Evolutionary conservation across 2,888 invertebrate genomes (phyloP).

Genomic region (Aspidiotus destructor): DNA sequence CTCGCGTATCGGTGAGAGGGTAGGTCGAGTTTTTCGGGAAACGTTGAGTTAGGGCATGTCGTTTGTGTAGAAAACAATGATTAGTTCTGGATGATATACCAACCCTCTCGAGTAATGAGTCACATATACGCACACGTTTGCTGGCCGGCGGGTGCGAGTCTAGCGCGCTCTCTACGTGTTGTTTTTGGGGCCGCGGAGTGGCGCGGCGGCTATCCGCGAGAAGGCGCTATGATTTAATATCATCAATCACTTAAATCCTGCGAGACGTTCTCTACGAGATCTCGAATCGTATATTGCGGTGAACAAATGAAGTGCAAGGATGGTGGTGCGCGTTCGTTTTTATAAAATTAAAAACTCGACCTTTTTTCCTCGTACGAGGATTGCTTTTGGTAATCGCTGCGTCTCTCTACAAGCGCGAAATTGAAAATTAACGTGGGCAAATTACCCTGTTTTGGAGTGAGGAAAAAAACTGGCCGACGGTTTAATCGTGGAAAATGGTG

Average conservation of each 20-base stretch:
- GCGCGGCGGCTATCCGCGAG: no score
- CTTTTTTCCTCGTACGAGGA: neutral
- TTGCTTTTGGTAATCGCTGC: no score
- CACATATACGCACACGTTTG: constrained; percentile 14
- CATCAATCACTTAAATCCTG: constrained; percentile 32
- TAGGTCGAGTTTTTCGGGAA: constrained; percentile 2
- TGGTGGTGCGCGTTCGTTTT: neutral
- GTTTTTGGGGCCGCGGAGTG: constrained; percentile 1
- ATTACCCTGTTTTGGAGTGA: no score
- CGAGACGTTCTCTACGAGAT: constrained; percentile 19
- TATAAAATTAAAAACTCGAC: constrained; percentile 26
- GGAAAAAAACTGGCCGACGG: no score
- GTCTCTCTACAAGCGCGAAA: no score
- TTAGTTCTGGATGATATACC: constrained; percentile 31
- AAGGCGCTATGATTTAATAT: constrained; percentile 25
- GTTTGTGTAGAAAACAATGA: constrained; percentile 31
- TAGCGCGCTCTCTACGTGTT: constrained; percentile 4
- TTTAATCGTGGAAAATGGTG: no score
- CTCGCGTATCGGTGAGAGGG: constrained; percentile 13
- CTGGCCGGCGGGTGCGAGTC: neutral
- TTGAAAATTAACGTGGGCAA: no score
- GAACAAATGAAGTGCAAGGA: constrained; percentile 32
- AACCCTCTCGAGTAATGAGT: constrained; percentile 32
- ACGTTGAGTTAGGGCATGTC: constrained; percentile 31
- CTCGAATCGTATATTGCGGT: constrained; percentile 16